Conservation (phyloP, 2,888 invertebrate species). For the Dorcus parallelipipedus region DNA sequence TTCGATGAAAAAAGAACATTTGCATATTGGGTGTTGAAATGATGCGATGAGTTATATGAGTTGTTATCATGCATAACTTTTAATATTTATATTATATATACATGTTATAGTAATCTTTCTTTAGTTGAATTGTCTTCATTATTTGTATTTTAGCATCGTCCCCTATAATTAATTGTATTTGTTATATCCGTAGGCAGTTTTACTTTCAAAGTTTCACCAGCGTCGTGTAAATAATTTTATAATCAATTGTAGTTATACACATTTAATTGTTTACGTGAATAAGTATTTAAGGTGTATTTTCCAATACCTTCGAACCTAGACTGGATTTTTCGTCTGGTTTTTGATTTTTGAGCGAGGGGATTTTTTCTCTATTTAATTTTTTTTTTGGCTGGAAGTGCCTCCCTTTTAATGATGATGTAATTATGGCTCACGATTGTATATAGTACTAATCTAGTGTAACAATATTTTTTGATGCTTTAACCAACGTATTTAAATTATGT, state of each 20-base stretch:
- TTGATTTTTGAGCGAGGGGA: background rate
- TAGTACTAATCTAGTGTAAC: slow-evolving; percentile 25
- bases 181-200: slow-evolving; percentile 1
- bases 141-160: slow-evolving; percentile 9
- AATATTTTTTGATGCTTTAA: slow-evolving; percentile 36
- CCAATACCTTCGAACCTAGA: slow-evolving; percentile 21
- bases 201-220: background rate
- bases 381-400: slow-evolving; percentile 25
- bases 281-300: slow-evolving; percentile 19
- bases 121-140: slow-evolving; percentile 2
- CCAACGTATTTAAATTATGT: slow-evolving; percentile 29
- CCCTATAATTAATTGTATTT: slow-evolving; percentile 8
- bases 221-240: slow-evolving; percentile 1
- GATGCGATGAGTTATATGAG: too few species aligned
- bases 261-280: slow-evolving; percentile 3
- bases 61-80: background rate
- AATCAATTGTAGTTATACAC: background rate
- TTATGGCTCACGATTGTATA: slow-evolving; percentile 23
- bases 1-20: too few species aligned
- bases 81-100: too few species aligned
- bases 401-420: slow-evolving; percentile 8
- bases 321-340: slow-evolving; percentile 18
- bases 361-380: slow-evolving; percentile 7
- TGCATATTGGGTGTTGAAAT: too few species aligned
- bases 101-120: background rate